Conservation (phyloP, 2,888 invertebrate genomes). For the Blera fallax region DNA sequence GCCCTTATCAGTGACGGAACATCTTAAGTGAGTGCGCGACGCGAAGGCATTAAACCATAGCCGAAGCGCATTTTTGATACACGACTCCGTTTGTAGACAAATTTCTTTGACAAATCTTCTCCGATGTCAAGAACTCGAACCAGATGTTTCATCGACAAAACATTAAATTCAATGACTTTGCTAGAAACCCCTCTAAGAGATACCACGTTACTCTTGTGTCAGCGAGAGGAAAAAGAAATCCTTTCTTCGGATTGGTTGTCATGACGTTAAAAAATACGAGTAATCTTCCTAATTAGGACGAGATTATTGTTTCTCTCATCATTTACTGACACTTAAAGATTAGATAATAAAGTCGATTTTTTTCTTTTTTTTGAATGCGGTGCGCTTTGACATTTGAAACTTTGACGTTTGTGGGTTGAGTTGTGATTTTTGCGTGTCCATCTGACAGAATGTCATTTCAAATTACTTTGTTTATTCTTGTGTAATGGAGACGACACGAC, state of each 20-base stretch:
- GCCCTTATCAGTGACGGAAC: slow-evolving; percentile 51
- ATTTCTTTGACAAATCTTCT: slow-evolving; percentile 66
- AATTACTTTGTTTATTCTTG: slow-evolving; percentile 58
- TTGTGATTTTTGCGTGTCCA: slow-evolving; percentile 19
- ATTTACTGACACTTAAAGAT: neutral
- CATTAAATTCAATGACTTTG: slow-evolving; percentile 61
- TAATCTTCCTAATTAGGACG: slow-evolving; percentile 52
- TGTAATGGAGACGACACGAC: slow-evolving; percentile 51
- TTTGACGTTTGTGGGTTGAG: slow-evolving; percentile 29
- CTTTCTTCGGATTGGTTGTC: slow-evolving; percentile 27
- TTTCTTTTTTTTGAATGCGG: neutral
- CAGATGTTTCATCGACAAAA: slow-evolving; percentile 49
- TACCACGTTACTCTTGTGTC: neutral
- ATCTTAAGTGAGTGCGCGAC: slow-evolving; percentile 36
- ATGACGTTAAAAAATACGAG: neutral
- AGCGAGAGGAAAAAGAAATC: slow-evolving; percentile 23
- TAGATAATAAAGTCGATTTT: slow-evolving; percentile 39
- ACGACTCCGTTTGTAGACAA: slow-evolving; percentile 45
- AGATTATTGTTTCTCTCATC: slow-evolving; percentile 31
- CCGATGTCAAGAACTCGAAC: slow-evolving; percentile 21
- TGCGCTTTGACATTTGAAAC: slow-evolving; percentile 41
- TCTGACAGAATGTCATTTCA: slow-evolving; percentile 23
- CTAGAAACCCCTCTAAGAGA: neutral
- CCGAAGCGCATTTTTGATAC: slow-evolving; percentile 40
- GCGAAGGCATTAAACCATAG: slow-evolving; percentile 53